Conservation (phyloP, 2,797 vertebrate species). For the Sphaeramia orbicularis region DNA sequence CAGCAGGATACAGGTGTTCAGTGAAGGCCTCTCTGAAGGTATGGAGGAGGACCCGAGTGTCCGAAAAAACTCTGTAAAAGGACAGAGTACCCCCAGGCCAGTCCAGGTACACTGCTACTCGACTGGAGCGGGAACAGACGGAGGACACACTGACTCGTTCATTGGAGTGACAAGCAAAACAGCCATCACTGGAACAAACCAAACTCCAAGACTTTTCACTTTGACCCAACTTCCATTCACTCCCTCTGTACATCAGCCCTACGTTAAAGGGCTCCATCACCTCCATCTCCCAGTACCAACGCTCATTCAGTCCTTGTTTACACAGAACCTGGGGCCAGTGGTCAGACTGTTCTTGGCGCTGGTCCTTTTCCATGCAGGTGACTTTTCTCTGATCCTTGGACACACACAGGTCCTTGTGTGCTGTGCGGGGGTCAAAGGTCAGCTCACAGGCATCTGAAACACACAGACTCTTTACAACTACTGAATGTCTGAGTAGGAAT, state of each 20-base stretch:
- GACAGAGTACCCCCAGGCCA: slow-evolving; percentile 1
- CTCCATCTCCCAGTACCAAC: slow-evolving; percentile 59
- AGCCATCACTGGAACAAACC: background rate
- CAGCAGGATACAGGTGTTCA: background rate
- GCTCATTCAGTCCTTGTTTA: slow-evolving; percentile 28
- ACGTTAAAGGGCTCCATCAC: background rate
- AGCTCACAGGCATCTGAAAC: slow-evolving; percentile 52
- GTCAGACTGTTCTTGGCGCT: slow-evolving; percentile 8
- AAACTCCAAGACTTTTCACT: slow-evolving; percentile 55
- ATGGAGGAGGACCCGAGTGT: slow-evolving; percentile 18
- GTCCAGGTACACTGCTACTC: slow-evolving; percentile 33
- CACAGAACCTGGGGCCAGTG: slow-evolving; percentile 26
- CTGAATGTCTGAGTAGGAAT: background rate
- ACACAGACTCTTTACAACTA: background rate
- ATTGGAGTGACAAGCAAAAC: background rate
- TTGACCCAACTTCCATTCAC: slow-evolving; percentile 15
- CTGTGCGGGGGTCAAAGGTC: slow-evolving; percentile 29
- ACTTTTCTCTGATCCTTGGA: slow-evolving; percentile 50
- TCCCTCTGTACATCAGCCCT: slow-evolving; percentile 36
- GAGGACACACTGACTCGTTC: background rate
- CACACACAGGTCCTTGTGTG: slow-evolving; percentile 38
- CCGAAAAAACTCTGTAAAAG: slow-evolving; percentile 1
- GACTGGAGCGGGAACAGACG: slow-evolving; percentile 10
- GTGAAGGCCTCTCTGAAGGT: slow-evolving; percentile 32
- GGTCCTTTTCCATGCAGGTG: slow-evolving; percentile 21